Conservation (phyloP, 2,113 vertebrate species). For the Corythoichthys haematopterus region DNA sequence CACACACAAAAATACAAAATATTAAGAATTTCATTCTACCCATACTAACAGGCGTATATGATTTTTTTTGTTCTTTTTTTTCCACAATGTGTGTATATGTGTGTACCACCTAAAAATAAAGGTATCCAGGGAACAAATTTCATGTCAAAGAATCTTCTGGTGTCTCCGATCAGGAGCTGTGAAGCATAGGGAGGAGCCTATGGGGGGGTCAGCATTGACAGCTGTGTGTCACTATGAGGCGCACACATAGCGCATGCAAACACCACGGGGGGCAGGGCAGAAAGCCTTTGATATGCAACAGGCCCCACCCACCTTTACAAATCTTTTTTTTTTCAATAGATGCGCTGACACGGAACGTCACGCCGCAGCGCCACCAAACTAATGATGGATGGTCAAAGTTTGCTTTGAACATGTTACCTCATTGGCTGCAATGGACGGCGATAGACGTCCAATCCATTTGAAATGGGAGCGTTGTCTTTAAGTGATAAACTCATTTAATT, state of each 20-base stretch:
- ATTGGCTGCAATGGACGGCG: too few species aligned
- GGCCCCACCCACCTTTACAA: constrained; percentile 1
- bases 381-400: neutral
- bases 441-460: too few species aligned
- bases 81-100: too few species aligned
- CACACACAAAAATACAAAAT: too few species aligned
- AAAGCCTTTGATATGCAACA: constrained; percentile 65
- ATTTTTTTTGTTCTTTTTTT: too few species aligned
- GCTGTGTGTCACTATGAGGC: constrained; percentile 44
- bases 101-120: neutral
- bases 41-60: too few species aligned
- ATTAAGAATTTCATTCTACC: too few species aligned
- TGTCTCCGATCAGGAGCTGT: constrained; percentile 11
- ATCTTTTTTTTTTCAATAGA: constrained; percentile 18
- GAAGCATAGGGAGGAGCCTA: constrained; percentile 23
- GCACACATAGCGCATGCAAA: constrained; percentile 46
- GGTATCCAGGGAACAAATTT: constrained; percentile 6
- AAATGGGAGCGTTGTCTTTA: too few species aligned
- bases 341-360: constrained; percentile 13
- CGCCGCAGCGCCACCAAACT: neutral
- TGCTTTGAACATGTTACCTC: too few species aligned
- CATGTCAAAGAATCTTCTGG: neutral
- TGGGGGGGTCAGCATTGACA: constrained; percentile 30
- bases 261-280: constrained; percentile 66
- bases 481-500: too few species aligned